Evolutionary conservation across 2,797 vertebrate species (phyloP).

Genomic region (Bryconaethiops microstoma): DNA sequence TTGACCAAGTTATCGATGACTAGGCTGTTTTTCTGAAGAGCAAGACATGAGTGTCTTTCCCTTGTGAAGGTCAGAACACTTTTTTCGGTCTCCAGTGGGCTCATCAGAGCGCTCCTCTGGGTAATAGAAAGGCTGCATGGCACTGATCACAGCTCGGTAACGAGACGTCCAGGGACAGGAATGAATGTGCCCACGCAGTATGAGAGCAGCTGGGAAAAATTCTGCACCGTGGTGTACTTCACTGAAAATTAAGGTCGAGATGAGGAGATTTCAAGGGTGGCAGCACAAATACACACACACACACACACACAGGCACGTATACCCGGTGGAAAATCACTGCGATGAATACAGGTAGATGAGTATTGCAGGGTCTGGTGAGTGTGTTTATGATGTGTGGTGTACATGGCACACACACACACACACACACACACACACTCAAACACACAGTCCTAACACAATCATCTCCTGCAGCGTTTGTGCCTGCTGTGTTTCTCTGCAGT

Average conservation of each 20-base stretch:
- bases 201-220: slow-evolving; percentile 21
- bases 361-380: background rate
- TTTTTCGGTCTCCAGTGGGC: slow-evolving; percentile 16
- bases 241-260: slow-evolving; percentile 8
- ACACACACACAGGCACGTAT: background rate
- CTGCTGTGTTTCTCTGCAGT: slow-evolving; percentile 8
- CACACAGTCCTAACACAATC: slow-evolving; percentile 3
- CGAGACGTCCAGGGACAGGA: slow-evolving; percentile 31
- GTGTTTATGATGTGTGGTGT: slow-evolving; percentile 5
- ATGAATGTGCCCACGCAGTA: slow-evolving; percentile 2
- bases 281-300: background rate
- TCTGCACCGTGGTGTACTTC: slow-evolving; percentile 9
- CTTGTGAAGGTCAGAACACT: background rate
- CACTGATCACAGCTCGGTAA: slow-evolving; percentile 20
- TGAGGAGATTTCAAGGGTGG: background rate
- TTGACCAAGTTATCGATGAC: slow-evolving; percentile 22
- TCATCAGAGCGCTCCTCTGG: slow-evolving; percentile 37
- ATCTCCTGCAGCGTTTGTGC: slow-evolving; percentile 15
- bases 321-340: background rate
- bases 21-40: slow-evolving; percentile 20
- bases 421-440: too few relatives aligned
- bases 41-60: slow-evolving; percentile 17
- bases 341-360: slow-evolving; percentile 8
- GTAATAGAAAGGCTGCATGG: slow-evolving; percentile 11
- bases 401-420: background rate